Evolutionary conservation across 2,113 vertebrate species (phyloP).

Genomic region (Meles meles): DNA sequence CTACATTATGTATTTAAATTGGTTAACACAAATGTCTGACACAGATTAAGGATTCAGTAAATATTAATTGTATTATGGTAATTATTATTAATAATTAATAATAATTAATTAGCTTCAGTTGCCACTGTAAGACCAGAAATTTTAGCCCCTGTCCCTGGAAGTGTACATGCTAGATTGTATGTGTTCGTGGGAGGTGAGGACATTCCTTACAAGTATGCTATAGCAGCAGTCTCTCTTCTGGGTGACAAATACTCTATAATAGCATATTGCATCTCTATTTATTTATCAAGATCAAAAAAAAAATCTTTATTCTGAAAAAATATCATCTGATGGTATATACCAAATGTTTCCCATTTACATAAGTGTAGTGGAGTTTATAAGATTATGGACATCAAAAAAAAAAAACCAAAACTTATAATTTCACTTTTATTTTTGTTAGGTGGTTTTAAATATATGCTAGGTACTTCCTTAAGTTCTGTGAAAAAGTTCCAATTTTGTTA

Average conservation of each 20-base stretch:
- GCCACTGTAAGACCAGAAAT: neutral
- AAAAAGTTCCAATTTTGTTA: constrained; percentile 7
- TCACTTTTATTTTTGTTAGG: neutral
- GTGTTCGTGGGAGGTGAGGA: neutral
- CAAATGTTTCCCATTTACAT: constrained; percentile 1
- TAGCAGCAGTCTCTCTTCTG: accelerated
- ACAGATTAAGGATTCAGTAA: neutral
- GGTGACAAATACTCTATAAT: neutral
- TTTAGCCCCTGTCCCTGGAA: neutral
- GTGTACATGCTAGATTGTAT: neutral
- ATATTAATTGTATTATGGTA: neutral
- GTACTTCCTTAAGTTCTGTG: neutral
- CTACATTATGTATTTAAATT: neutral
- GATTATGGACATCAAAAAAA: neutral
- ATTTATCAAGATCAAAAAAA: neutral
- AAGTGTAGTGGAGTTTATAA: neutral
- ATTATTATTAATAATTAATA: no score
- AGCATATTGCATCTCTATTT: neutral
- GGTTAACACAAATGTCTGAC: neutral
- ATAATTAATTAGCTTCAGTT: neutral
- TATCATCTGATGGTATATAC: neutral
- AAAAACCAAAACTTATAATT: neutral
- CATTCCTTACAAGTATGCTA: accelerated
- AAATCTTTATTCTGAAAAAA: neutral
- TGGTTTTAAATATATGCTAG: constrained; percentile 26